Evolutionary conservation across 2,113 vertebrate genomes (phyloP), one percentile per base, ranked within the genome.

Genomic region (Cyprinodon brontotheroides): DNA sequence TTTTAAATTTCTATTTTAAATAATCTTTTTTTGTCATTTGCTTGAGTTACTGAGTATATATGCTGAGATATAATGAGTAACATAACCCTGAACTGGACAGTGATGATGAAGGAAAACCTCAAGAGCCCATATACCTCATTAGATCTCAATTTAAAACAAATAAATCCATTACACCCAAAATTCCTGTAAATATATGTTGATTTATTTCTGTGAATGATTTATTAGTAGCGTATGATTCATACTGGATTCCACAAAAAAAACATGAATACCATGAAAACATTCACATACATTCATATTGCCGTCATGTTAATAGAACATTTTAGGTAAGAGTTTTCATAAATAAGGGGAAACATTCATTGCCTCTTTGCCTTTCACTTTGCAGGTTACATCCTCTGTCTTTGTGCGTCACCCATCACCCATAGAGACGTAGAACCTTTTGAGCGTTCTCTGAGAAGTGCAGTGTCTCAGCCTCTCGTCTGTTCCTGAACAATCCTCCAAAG

Each of bases 161-260:
- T 29, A 29, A 29, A 29, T 29, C 3, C 14, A 62, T 14, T 11
- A 8, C 6, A 13, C 14, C 1, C 13, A 6, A 39, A 39, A 63
- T 6, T 17, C 14, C 4, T 20, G 4, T 60, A 17, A 47, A 57
- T 47, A 57, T 47, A 22, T 37, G 11, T 69, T 10, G 14, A 72
- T 72, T 53, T 65, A 62, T 70, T 36, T 69, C 2, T 39, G 29
- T 68, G 13, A 15, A 12, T 65, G 74, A 40, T 43, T 65, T 29
- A 68, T 80, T 69, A 59, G 47, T 47, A 64, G 38, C 7, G 39
- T 20, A 41, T n/a, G 64, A 0, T n/a, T 40, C 70, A 73, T 69
- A 86, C 86, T 86, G 78, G 70, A 84, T 82, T 82, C 79, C 78
- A 29, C 29, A 29, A 29, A 29, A 29, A 78, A 78, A 78, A 68